These are phyloP conservation scores for Rhinichthys osculus DNA, from an alignment of 2,797 vertebrate genomes.

Conservation along the genomic window DNA sequence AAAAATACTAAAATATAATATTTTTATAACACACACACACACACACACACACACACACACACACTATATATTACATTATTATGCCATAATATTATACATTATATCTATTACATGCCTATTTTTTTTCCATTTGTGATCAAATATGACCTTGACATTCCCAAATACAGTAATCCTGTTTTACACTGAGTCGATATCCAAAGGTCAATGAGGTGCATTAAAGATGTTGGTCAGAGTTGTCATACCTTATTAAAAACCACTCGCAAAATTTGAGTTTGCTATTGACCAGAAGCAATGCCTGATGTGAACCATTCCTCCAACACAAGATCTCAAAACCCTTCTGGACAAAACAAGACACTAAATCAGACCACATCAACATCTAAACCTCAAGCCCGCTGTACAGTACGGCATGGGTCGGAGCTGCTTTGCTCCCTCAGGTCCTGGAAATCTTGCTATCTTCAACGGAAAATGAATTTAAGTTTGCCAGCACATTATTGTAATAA, in stretches of 20 bases:
- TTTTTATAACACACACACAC: too few species aligned
- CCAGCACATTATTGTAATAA: neutral
- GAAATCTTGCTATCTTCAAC: neutral
- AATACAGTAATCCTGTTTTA: neutral
- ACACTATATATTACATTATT: too few species aligned
- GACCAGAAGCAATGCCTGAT: neutral
- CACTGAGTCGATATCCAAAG: neutral
- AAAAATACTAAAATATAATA: too few species aligned
- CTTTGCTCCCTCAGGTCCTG: neutral
- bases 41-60: too few species aligned
- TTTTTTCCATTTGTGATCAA: neutral
- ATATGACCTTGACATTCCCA: neutral
- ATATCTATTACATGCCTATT: neutral
- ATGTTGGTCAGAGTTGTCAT: neutral
- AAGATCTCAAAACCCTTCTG: neutral
- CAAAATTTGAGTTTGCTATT: neutral
- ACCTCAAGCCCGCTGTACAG: neutral
- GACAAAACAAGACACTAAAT: neutral
- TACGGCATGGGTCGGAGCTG: neutral
- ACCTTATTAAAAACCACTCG: neutral
- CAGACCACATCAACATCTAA: neutral
- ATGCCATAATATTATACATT: neutral
- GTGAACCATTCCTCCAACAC: neutral
- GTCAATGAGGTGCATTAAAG: neutral
- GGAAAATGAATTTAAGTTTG: neutral